Evolutionary conservation across 1,140 invertebrate species (phyloP).

Genomic region (Diploscapter pachys): DNA sequence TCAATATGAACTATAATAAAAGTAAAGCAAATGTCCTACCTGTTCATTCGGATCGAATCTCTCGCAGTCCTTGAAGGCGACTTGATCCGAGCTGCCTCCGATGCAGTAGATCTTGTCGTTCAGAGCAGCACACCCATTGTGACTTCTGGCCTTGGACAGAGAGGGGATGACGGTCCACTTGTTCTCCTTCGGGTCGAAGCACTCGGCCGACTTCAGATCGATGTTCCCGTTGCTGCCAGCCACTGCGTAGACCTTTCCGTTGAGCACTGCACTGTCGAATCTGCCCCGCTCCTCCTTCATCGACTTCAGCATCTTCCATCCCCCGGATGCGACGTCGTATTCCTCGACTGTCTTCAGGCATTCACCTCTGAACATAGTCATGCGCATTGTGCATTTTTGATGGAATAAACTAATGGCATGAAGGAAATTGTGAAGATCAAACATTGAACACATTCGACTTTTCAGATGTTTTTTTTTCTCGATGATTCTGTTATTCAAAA

Average conservation of each 20-base stretch:
- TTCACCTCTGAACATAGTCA: constrained; percentile 66
- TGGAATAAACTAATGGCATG: too few relatives aligned
- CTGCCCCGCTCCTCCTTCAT: constrained; percentile 74
- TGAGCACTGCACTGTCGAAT: constrained; percentile 71
- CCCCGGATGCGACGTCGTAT: constrained; percentile 71
- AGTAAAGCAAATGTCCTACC: too few relatives aligned
- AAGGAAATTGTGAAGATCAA: too few relatives aligned
- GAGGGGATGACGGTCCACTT: constrained; percentile 69
- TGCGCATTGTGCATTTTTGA: too few relatives aligned
- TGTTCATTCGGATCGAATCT: constrained; percentile 67
- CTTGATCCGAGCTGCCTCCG: constrained; percentile 76
- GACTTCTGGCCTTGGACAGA: constrained; percentile 68
- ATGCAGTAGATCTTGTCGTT: constrained; percentile 73
- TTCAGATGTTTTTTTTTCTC: too few relatives aligned
- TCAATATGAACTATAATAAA: too few relatives aligned
- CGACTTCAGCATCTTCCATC: constrained; percentile 68
- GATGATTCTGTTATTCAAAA: too few relatives aligned
- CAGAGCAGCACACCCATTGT: constrained; percentile 67
- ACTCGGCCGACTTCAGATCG: constrained; percentile 72
- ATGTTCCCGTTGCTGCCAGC: constrained; percentile 75
- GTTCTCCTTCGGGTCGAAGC: constrained; percentile 64
- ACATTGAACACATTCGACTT: too few relatives aligned
- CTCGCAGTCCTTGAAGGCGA: constrained; percentile 73
- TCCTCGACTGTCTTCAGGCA: constrained; percentile 74
- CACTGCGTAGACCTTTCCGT: constrained; percentile 71